A percentile compares a stretch with the other conserved stretches of the same genome.
Evolutionary conservation across 2,888 invertebrate genomes (phyloP).

Genomic region (Drosophila demipolita): DNA sequence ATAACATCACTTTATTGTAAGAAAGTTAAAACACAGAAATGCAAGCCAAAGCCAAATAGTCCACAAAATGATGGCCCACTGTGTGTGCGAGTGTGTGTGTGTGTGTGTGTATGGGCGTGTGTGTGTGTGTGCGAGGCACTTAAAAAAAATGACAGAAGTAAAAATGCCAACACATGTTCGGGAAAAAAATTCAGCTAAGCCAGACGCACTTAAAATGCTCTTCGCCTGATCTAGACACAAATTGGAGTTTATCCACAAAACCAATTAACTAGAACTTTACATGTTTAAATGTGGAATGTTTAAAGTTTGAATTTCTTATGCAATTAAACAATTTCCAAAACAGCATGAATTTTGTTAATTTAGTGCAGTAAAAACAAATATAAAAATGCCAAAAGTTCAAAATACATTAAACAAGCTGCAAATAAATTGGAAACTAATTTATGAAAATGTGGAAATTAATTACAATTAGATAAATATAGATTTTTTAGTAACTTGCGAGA

Average conservation of each 20-base stretch:
- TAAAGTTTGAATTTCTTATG: not conserved
- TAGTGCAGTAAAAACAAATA: not conserved
- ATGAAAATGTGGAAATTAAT: no score
- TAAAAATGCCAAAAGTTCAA: not conserved
- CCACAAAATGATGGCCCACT: constrained; percentile 31
- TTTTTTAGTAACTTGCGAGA: not conserved
- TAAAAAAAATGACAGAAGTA: constrained; percentile 44
- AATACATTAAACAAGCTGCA: not conserved
- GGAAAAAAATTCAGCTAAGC: not conserved
- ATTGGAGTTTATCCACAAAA: not conserved
- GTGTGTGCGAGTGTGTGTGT: constrained; percentile 19
- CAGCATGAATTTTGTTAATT: not conserved
- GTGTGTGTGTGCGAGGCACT: constrained; percentile 31
- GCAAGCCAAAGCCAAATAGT: constrained; percentile 67
- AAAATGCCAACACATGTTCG: constrained; percentile 35
- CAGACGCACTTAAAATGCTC: constrained; percentile 17
- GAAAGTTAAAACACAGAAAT: constrained; percentile 80
- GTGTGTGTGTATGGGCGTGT: constrained; percentile 18
- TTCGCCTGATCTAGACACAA: not conserved
- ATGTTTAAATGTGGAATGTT: not conserved
- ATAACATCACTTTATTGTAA: constrained; percentile 82
- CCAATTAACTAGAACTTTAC: not conserved
- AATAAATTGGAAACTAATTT: not conserved
- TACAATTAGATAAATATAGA: not conserved
- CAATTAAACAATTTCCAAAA: not conserved